Conservation (phyloP, 2,888 invertebrate species). For the Cryptophagus acutangulus region DNA sequence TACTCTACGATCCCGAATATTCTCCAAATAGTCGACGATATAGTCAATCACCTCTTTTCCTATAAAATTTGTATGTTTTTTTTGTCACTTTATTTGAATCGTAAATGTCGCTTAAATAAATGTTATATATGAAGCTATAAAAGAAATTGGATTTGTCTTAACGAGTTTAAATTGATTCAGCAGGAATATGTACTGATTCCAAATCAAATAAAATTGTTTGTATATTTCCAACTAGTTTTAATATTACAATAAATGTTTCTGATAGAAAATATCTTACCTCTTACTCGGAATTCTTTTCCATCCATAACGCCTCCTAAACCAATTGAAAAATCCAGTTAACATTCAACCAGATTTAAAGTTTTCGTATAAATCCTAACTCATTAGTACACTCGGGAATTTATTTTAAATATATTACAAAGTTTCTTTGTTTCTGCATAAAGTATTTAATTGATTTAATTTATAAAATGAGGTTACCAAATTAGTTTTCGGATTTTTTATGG, state of each 20-base stretch:
- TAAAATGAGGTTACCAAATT: no score
- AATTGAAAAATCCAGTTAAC: no score
- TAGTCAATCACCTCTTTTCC: conserved; percentile 95
- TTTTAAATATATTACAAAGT: no score
- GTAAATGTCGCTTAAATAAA: conserved; percentile 28
- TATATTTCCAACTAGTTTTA: not conserved
- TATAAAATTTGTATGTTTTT: conserved; percentile 12
- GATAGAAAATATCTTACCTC: conserved; percentile 55
- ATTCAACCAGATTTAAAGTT: no score
- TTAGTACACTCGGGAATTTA: no score
- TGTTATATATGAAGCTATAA: conserved; percentile 26
- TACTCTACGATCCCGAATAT: conserved; percentile 82
- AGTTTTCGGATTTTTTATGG: no score
- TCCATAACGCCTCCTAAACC: no score
- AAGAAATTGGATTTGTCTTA: conserved; percentile 21
- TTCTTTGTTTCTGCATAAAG: no score
- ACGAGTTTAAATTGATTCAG: conserved; percentile 12
- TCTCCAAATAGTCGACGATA: conserved; percentile 93
- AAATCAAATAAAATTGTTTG: not conserved
- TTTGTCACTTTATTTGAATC: conserved; percentile 2
- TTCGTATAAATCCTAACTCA: no score
- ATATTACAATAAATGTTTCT: not conserved
- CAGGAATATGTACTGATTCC: no score
- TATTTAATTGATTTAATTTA: no score
- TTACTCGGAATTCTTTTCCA: conserved; percentile 51